phyloP scores from a whole-genome alignment of 2,113 vertebrate genomes.

The Himantopus leucocephalus region DNA sequence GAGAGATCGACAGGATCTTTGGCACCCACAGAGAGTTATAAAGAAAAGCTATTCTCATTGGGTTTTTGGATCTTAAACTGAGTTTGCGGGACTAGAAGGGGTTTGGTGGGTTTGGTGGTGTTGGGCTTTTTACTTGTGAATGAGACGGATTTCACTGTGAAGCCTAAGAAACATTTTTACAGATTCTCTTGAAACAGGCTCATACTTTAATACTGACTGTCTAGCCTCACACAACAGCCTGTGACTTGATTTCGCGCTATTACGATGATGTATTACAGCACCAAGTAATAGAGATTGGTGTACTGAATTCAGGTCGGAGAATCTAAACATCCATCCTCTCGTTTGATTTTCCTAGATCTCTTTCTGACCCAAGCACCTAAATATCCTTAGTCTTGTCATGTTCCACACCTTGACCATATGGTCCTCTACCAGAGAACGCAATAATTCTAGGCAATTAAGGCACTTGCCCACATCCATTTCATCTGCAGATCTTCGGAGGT shows the following conservation, averaged over 20 bases:
- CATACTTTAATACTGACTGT: not conserved
- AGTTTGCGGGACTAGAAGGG: not conserved
- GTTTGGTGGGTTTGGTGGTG: not conserved
- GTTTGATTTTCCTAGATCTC: not conserved
- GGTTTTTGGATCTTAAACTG: not conserved
- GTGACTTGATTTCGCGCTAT: not conserved
- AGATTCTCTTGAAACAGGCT: not conserved
- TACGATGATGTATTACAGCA: not conserved
- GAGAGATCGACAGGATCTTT: not conserved
- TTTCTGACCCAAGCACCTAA: not conserved
- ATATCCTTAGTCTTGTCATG: not conserved
- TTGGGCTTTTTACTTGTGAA: not conserved
- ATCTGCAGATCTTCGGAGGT: constrained; percentile 21
- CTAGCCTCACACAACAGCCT: not conserved
- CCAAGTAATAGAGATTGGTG: not conserved
- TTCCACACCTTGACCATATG: constrained; percentile 22
- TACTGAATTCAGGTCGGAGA: not conserved
- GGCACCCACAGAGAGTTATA: not conserved
- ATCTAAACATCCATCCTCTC: not conserved
- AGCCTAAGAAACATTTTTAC: not conserved
- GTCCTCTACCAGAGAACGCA: not conserved
- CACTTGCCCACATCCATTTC: not conserved
- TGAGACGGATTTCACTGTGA: not conserved
- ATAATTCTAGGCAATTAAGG: constrained; percentile 11
- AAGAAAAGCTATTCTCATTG: not conserved